These are phyloP conservation scores for Tiliacea aurago DNA, from an alignment of 2,888 invertebrate species.

Conservation along the genomic window DNA sequence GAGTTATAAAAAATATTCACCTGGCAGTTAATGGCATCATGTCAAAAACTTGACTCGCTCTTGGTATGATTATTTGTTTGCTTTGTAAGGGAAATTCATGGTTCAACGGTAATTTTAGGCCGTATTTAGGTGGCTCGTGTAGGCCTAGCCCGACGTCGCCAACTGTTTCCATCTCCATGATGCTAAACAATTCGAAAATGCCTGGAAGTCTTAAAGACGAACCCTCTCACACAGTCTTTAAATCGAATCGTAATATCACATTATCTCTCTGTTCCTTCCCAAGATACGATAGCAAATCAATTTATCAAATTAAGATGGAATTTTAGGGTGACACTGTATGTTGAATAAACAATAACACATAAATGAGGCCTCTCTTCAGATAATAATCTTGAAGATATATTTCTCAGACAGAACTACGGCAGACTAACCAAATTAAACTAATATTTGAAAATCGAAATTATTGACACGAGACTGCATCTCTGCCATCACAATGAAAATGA, in stretches of 20 bases:
- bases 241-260: constrained; percentile 44
- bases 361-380: not conserved
- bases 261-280: constrained; percentile 36
- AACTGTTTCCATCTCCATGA: constrained; percentile 71
- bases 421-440: constrained; percentile 8
- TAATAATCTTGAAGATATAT: constrained; percentile 6
- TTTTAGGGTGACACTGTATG: constrained; percentile 13
- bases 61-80: constrained; percentile 92
- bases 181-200: constrained; percentile 30
- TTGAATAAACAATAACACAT: constrained; percentile 11
- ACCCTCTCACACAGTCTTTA: constrained; percentile 15
- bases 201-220: constrained; percentile 15
- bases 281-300: constrained; percentile 43
- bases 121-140: constrained; percentile 91
- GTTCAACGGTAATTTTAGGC: constrained; percentile 93
- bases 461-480: constrained; percentile 40
- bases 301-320: constrained; percentile 37
- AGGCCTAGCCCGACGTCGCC: constrained; percentile 65
- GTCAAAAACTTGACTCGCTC: constrained; percentile 92
- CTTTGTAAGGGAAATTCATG: constrained; percentile 94
- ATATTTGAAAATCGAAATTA: constrained; percentile 47
- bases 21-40: constrained; percentile 93
- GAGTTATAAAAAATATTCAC: constrained; percentile 80
- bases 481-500: constrained; percentile 32
- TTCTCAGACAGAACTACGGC: constrained; percentile 17